A percentile compares a stretch with the other conserved stretches of the same genome.
Conservation (phyloP, 2,888 invertebrate species). For the Emesis furor region DNA sequence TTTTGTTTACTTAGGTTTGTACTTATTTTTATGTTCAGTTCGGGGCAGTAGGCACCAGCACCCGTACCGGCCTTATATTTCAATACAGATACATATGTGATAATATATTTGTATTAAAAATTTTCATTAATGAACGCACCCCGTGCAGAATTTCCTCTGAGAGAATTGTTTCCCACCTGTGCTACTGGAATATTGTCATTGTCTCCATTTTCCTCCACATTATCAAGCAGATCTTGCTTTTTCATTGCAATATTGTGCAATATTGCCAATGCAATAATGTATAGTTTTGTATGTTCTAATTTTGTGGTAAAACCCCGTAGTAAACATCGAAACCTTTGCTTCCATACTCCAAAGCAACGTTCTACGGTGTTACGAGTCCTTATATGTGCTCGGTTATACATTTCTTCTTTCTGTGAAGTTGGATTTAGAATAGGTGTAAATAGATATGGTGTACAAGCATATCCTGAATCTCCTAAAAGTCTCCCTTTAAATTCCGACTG, state of each 20-base stretch:
- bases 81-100: too few relatives aligned
- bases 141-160: neutral
- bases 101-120: neutral
- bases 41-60: too few relatives aligned
- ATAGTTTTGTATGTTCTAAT: conserved; percentile 29
- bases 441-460: neutral
- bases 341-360: conserved; percentile 38
- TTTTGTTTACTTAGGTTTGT: too few relatives aligned
- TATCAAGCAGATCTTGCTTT: neutral
- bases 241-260: conserved; percentile 38
- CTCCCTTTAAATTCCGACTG: neutral
- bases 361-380: conserved; percentile 4
- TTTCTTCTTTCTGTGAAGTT: neutral
- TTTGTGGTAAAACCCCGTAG: conserved; percentile 27
- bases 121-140: neutral
- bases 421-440: neutral
- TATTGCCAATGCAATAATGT: conserved; percentile 35
- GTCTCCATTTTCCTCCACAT: too few relatives aligned
- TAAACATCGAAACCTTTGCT: conserved; percentile 36
- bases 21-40: too few relatives aligned
- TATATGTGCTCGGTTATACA: neutral
- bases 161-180: neutral
- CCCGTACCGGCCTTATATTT: too few relatives aligned
- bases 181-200: too few relatives aligned
- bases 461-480: too few relatives aligned